Base-by-base conservation (phyloP, 2,797 vertebrate genomes). In the Notolabrus celidotus region DNA sequence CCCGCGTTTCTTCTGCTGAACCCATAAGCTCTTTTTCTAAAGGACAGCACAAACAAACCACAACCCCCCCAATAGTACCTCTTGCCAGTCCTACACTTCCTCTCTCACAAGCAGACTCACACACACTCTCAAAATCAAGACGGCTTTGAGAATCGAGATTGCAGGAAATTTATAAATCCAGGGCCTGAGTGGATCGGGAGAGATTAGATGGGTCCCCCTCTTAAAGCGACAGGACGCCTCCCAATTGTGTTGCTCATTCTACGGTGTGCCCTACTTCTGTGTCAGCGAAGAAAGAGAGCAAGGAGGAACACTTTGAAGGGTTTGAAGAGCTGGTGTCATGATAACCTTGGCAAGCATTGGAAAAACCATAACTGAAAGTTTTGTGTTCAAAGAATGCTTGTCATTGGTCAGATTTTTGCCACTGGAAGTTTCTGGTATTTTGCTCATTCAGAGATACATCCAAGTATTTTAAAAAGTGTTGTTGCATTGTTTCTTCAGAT, bases 1-100 rank as follows among this genome's bases (percentile, higher is more conserved):
- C 95, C 95, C 92, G 93, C 95, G 95, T 96, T 96, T 96, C 95
- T 95, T 95, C 94, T 94, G 94, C 96, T 96, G 94, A 96, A 95
- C 95, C 95, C 94, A 86, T 97, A 97, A 97, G 96, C 96, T 95
- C 93, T 97, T 96, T 96, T 97, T 97, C 96, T 96, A 96, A 96
- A 96, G 95, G 94, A 95, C 93, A 95, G 95, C 94, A 95, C 95
- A 97, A 96, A 97, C 95, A 96, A 96, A 94, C 93, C 91, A 72
- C 82, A 82, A 71, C 84, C 86, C 89, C 80, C 80, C 82, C 83
- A 82, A 67, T 80, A 83, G 84, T 80, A 88, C 88, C 86, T 90
- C 86, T 88, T 86, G 87, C 90, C 88, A 90, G 88, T 87, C 80
- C 67, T 71, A 82, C 79, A 76, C 87, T 89, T 84, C 77, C 84